phyloP scores from a whole-genome alignment of 2,888 invertebrate species.

The Reticulitermes lucifugus region DNA sequence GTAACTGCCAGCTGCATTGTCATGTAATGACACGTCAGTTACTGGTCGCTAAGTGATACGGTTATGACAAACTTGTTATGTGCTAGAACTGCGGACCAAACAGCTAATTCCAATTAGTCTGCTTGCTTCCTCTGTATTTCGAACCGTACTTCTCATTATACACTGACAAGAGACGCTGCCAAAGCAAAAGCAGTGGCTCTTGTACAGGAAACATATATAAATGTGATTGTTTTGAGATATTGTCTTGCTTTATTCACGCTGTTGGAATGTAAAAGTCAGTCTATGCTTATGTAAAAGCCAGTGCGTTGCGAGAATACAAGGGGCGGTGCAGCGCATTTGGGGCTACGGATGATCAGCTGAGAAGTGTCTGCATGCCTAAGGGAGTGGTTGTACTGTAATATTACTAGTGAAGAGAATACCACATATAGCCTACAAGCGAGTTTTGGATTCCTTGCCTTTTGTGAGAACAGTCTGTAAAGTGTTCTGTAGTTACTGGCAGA shows the following conservation, averaged over 20 bases:
- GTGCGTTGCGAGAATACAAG: background rate
- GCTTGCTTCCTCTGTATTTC: background rate
- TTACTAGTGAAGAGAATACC: no score
- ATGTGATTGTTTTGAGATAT: background rate
- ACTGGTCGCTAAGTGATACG: background rate
- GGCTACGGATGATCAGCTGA: background rate
- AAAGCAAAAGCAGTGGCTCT: background rate
- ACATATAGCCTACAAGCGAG: no score
- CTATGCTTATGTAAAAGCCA: background rate
- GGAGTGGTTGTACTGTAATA: no score
- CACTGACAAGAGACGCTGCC: no score
- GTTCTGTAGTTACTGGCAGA: no score
- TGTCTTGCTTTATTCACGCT: background rate
- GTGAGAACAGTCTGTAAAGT: no score
- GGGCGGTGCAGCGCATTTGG: background rate
- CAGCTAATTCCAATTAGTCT: background rate
- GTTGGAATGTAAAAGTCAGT: background rate
- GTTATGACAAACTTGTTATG: background rate
- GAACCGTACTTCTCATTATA: background rate
- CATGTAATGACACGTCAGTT: slow-evolving; percentile 50
- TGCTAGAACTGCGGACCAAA: background rate
- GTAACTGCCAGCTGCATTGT: no score
- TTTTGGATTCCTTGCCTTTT: no score
- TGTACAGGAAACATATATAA: background rate
- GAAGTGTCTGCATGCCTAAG: background rate